Evolutionary conservation across 2,113 vertebrate species (phyloP), one percentile per base, ranked within the genome.

Genomic region (Mugil cephalus): DNA sequence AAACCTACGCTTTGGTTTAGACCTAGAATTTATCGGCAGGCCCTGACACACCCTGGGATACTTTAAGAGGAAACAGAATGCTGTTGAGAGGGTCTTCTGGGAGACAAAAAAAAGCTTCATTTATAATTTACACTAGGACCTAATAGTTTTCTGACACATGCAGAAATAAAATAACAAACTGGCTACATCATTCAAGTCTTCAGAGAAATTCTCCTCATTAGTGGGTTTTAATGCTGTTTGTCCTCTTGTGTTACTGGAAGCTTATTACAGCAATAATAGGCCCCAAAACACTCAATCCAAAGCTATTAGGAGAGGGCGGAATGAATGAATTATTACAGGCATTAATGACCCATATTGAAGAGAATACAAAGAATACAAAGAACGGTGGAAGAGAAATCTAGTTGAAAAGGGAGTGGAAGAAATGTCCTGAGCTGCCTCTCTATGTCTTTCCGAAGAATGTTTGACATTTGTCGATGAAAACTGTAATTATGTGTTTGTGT

Each of bases 401-500:
- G 18, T 5, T 4, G 3, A 5, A 42, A 36, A 10, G 2, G 21
- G 4, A 4, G 2, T 2, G 7, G 2, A 45, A 11, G 42, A 51
- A 34, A 50, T 38, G 9, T 12, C 48, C 12, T 35, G 5, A 56
- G 50, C 55, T 38, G 35, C 13, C 21, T 54, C 60, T 68, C 17
- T 1, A 39, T 7, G 7, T 67, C 58, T 48, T 35, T 18, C 47
- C 47, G 51, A 55, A 67, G 43, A 64, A 60, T 79, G 69, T 81
- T 75, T 84, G 76, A 67, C 64, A 69, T 78, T 77, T 84, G 67
- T 56, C 1, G 61, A 68, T 84, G 35, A 61, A 78, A 79, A 63
- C 68, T 82, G 30, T 73, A 86, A 87, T 88, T 83, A 77, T 66
- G 52, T 76, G 65, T 77, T 77, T 69, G 46, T 53, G 59, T 69